A percentile compares a stretch with the other conserved stretches of the same genome.
These are phyloP conservation scores for Aphelenchoides avenae DNA, from an alignment of 1,140 invertebrate genomes.

Conservation along the genomic window DNA sequence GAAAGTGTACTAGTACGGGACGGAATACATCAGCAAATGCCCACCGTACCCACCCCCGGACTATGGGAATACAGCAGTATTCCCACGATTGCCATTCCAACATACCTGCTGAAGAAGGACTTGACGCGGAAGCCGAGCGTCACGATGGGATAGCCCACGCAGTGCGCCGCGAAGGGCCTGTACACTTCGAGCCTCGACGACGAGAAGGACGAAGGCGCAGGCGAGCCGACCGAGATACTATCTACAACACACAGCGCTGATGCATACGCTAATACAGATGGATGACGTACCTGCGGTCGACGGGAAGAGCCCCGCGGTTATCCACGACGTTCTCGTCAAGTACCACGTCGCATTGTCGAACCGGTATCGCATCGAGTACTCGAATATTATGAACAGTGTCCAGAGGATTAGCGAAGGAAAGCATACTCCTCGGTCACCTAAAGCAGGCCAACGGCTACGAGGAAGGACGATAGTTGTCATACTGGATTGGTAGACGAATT, in stretches of 20 bases:
- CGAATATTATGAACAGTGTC: slow-evolving; percentile 43
- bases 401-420: slow-evolving; percentile 46
- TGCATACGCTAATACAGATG: slow-evolving; percentile 8
- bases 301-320: slow-evolving; percentile 48
- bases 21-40: too few relatives aligned
- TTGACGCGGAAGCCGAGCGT: slow-evolving; percentile 78
- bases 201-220: slow-evolving; percentile 67
- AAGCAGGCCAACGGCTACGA: too few relatives aligned
- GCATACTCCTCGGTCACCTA: slow-evolving; percentile 44
- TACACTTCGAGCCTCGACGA: slow-evolving; percentile 86
- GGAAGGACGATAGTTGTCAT: slow-evolving; percentile 24
- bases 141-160: slow-evolving; percentile 93
- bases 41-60: too few relatives aligned
- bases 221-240: slow-evolving; percentile 82
- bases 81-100: too few relatives aligned
- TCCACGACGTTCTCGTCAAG: slow-evolving; percentile 79
- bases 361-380: slow-evolving; percentile 71
- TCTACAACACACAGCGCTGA: slow-evolving; percentile 30
- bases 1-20: too few relatives aligned
- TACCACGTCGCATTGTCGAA: slow-evolving; percentile 85
- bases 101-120: slow-evolving; percentile 45
- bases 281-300: slow-evolving; percentile 34
- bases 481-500: slow-evolving; percentile 98
- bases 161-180: slow-evolving; percentile 95
- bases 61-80: too few relatives aligned